phyloP scores from a whole-genome alignment of 92 coral and sea anemone genomes.

The Heliopora coerulea region DNA sequence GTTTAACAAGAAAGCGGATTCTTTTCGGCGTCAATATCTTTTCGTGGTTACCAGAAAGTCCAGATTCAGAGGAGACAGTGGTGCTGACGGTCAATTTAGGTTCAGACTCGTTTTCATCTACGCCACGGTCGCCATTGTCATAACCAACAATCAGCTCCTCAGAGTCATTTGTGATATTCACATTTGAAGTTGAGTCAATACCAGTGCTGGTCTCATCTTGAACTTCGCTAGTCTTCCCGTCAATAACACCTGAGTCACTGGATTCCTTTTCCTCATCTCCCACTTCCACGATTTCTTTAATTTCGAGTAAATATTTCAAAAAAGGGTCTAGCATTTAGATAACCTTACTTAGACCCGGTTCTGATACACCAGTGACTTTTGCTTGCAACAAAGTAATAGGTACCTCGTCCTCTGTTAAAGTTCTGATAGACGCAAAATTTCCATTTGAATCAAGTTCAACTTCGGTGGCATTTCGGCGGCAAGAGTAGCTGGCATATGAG shows the following conservation, averaged over 20 bases:
- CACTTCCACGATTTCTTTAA: neutral
- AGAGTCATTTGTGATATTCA: neutral
- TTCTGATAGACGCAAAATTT: too few relatives aligned
- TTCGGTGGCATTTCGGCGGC: too few relatives aligned
- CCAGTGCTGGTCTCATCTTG: neutral
- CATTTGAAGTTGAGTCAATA: neutral
- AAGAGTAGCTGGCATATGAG: too few relatives aligned
- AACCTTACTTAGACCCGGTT: too few relatives aligned
- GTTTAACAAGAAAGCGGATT: conserved; percentile 19
- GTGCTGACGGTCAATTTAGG: neutral
- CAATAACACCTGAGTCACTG: neutral
- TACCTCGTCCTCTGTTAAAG: too few relatives aligned
- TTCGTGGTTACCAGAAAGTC: neutral
- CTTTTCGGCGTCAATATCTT: conserved; percentile 37
- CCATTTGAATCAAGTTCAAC: too few relatives aligned
- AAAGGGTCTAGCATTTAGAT: too few relatives aligned
- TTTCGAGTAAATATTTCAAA: neutral
- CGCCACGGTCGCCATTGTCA: neutral
- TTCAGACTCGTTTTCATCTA: neutral
- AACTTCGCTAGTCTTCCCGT: neutral
- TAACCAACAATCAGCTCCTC: neutral
- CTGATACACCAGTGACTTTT: too few relatives aligned
- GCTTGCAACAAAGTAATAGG: too few relatives aligned
- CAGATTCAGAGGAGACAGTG: neutral
- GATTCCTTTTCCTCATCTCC: neutral